These are phyloP conservation scores for Drosophila subobscura DNA, from an alignment of 1,140 invertebrate species.

Conservation along the genomic window DNA sequence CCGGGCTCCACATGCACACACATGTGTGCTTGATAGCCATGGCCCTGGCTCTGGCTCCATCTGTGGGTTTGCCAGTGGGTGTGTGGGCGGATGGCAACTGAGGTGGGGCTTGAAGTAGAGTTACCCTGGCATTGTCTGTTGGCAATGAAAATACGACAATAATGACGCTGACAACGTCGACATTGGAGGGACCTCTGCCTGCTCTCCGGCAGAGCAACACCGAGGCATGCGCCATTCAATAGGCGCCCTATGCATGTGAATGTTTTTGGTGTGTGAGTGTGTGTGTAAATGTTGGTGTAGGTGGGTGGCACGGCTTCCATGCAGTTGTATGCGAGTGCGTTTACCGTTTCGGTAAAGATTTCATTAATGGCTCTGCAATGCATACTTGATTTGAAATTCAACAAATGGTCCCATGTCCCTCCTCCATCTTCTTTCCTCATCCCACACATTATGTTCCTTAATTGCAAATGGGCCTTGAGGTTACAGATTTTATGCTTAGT, in stretches of 20 bases:
- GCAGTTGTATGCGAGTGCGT: conserved; percentile 39
- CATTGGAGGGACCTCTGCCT: conserved; percentile 22
- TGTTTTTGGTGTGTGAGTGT: conserved; percentile 8
- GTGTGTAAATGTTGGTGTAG: conserved; percentile 14
- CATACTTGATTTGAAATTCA: conserved; percentile 60
- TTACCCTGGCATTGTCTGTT: conserved; percentile 80
- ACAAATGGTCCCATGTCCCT: conserved; percentile 49
- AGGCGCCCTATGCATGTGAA: conserved; percentile 31
- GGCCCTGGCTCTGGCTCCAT: conserved; percentile 9
- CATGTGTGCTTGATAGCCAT: conserved; percentile 5
- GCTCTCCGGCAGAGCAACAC: conserved; percentile 1
- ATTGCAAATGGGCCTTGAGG: conserved; percentile 64
- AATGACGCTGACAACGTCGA: conserved; percentile 38
- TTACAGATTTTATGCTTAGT: conserved; percentile 21
- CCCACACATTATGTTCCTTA: conserved; percentile 56
- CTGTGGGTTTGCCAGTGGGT: conserved; percentile 21
- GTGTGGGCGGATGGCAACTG: conserved; percentile 10
- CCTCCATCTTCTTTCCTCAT: conserved; percentile 6
- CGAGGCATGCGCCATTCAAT: conserved; percentile 64
- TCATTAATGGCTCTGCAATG: conserved; percentile 69
- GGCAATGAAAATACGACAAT: conserved; percentile 78
- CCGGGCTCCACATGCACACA: conserved; percentile 15
- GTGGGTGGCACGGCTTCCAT: conserved; percentile 20
- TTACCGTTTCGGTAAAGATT: conserved; percentile 68
- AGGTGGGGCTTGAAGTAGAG: conserved; percentile 36